Evolutionary conservation across 1,140 invertebrate species (phyloP), one percentile per base, ranked within the genome.

Genomic region (Bombus confusus): DNA sequence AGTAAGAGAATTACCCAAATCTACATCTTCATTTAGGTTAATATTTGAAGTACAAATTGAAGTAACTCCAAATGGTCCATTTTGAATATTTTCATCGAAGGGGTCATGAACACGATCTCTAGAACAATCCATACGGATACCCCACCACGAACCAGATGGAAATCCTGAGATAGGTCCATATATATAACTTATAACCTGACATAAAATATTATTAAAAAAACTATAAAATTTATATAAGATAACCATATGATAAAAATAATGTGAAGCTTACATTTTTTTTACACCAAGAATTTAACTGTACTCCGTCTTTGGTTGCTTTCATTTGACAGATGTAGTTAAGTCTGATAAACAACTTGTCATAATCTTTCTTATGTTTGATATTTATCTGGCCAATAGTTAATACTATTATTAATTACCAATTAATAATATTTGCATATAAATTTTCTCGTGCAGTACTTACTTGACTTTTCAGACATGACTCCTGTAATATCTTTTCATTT

Each of bases 41-140:
- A 87, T 34, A 12, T 92, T 90, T 0, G 93, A 91, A 6, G 94
- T 92, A 57, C 94, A 95, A 18, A 95, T 84, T 0, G 95, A 95
- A 1, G 92, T 85, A 73, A 93, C 94, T 13, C 94, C 94, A 72
- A 92, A 93, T 12, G 93, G 88, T n/a, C 94, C 94, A n/a, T 93
- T 89, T 31, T 94, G 91, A 52, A 95, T 83, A 37, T 93, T 91
- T 37, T 86, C 86, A 39, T 93, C 85, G 25, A 95, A 94, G 0
- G 94, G 94, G 73, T 87, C 83, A 47, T 95, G 95, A 31, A 95
- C 89, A 10, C 83, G 80, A 64, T 94, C 93, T 25, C 93, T 91
- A 0, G 94, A 93, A 72, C 94, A 95, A 64, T 95, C 94, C 90
- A 95, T 93, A 39, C 94, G 92, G 41, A 95, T 94, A 31, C 94